Base-by-base conservation (phyloP, 2,113 vertebrate genomes). In the Prolemur simus region DNA sequence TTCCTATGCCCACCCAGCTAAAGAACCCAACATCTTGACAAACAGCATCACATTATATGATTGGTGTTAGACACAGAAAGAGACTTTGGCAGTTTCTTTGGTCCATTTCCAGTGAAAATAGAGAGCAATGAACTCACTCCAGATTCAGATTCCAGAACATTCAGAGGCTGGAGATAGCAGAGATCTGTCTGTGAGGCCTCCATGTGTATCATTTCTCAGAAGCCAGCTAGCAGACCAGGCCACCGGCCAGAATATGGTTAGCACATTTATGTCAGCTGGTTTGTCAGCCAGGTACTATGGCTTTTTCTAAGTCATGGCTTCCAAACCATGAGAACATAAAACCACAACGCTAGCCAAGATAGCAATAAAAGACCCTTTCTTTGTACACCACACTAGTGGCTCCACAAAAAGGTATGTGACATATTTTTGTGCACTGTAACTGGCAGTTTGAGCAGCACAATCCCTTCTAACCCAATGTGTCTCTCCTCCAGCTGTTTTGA, bases 101-200 rank as follows among this genome's bases (percentile, higher is more conserved):
- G 93, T 97, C 74, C 52, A 76, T 76, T 96, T 96, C 95, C 98
- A 97, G 29, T 89, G 77, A 95, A 97, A 97, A 97, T 10, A 98
- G 76, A 92, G 76, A 86, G 78, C 39, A 69, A 94, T 94, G 87
- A 89, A 91, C 83, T 96, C 89, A 64, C 58, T 95, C 87, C 93
- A 95, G 89, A 89, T 90, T 92, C 92, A 90, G 77, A 88, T 93
- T 97, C 93, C 95, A 96, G 84, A 92, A 78, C 82, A 58, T 84
- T 74, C 49, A 91, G 91, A 95, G 83, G 27, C 39, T 95, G 52
- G 32, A 94, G 95, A 96, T 95, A 97, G 78, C 60, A 80, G 78
- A 76, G 83, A 91, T 93, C 85, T 97, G 68, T 93, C 93, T 96
- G 80, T 60, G 86, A 96, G 94, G 74, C 85, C 81, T 66, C n/a